phyloP scores from a whole-genome alignment of 1,140 invertebrate species.

The Panagrolaimus sp. region DNA sequence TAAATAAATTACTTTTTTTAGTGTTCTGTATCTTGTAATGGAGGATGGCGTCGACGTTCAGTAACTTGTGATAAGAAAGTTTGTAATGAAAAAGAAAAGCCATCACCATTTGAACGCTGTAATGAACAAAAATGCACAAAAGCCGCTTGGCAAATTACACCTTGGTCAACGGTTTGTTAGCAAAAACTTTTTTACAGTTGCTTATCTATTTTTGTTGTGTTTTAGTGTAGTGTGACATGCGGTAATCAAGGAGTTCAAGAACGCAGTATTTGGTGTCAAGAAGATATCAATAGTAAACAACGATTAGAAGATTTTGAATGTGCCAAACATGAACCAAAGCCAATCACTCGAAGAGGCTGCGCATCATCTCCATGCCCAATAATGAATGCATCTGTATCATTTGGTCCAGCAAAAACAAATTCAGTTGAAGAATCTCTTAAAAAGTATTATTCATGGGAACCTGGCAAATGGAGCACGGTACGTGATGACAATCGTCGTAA shows the following conservation, averaged over 20 bases:
- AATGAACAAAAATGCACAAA: constrained; percentile 42
- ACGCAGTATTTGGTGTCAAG: constrained; percentile 52
- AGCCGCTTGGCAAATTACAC: constrained; percentile 47
- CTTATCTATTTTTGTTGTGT: constrained; percentile 17
- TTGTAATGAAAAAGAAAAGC: constrained; percentile 36
- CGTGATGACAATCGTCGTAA: constrained; percentile 14
- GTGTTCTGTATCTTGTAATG: constrained; percentile 47
- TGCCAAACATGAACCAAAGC: constrained; percentile 20
- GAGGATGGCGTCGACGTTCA: constrained; percentile 40
- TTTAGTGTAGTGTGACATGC: constrained; percentile 56
- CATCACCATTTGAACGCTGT: constrained; percentile 47
- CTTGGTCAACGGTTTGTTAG: constrained; percentile 47
- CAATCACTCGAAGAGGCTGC: constrained; percentile 34
- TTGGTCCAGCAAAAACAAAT: constrained; percentile 11
- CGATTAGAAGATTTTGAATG: constrained; percentile 42
- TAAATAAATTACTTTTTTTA: constrained; percentile 28
- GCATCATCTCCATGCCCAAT: background rate
- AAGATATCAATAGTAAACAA: constrained; percentile 29
- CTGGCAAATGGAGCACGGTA: constrained; percentile 34
- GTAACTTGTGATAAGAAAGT: constrained; percentile 29
- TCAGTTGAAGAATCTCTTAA: background rate
- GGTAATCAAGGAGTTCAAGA: constrained; percentile 43
- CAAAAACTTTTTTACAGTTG: background rate
- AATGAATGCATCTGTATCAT: background rate
- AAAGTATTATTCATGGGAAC: constrained; percentile 23